phyloP scores from a whole-genome alignment of 2,888 invertebrate genomes.

The Taenaris catops region DNA sequence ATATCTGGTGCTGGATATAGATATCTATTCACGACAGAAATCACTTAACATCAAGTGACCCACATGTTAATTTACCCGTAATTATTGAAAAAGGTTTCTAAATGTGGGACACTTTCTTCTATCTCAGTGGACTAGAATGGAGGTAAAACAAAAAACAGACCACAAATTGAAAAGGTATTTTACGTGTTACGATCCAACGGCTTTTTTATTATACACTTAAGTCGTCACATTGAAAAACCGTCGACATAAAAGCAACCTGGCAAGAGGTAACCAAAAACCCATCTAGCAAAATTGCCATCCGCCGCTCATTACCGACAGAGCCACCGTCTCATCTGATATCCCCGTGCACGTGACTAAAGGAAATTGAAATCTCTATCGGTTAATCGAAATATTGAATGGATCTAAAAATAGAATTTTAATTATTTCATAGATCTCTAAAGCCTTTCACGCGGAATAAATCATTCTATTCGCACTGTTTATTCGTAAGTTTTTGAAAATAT shows the following conservation, averaged over 20 bases:
- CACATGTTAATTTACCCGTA: too few relatives aligned
- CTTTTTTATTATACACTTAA: slow-evolving; percentile 12
- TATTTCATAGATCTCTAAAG: slow-evolving; percentile 30
- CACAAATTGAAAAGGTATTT: slow-evolving; percentile 5
- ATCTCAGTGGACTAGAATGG: too few relatives aligned
- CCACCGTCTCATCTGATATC: slow-evolving; percentile 73
- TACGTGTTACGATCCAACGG: slow-evolving; percentile 2
- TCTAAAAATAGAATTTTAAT: slow-evolving; percentile 47
- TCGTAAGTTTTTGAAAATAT: too few relatives aligned
- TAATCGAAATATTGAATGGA: slow-evolving; percentile 72
- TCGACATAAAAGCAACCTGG: slow-evolving; percentile 57
- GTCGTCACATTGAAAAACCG: slow-evolving; percentile 57
- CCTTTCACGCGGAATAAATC: too few relatives aligned
- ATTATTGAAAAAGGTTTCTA: too few relatives aligned
- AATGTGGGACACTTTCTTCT: too few relatives aligned
- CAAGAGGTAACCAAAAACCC: slow-evolving; percentile 62
- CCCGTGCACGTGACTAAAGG: slow-evolving; percentile 73
- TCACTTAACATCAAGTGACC: too few relatives aligned
- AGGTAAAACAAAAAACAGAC: too few relatives aligned
- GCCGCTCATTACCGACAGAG: slow-evolving; percentile 72
- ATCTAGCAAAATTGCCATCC: slow-evolving; percentile 76
- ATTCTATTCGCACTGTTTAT: too few relatives aligned
- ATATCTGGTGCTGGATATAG: too few relatives aligned
- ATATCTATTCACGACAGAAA: too few relatives aligned
- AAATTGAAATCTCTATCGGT: slow-evolving; percentile 79